Percentiles rank a stretch among this genome's conserved stretches.
Conservation (phyloP, 2,797 vertebrate genomes). For the Ctenopoma kingsleyae region DNA sequence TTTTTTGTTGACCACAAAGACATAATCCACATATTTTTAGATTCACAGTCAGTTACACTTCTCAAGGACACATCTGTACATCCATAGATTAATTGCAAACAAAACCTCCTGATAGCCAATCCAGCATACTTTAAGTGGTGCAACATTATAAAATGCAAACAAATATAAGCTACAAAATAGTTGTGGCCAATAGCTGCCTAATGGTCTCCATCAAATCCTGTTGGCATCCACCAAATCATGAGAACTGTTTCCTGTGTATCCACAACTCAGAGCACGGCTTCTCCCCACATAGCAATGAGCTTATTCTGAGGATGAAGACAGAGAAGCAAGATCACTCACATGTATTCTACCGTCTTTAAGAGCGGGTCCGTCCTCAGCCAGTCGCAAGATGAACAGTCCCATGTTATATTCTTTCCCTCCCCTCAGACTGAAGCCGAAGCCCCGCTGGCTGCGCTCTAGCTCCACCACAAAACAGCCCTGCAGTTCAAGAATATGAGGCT, state of each 20-base stretch:
- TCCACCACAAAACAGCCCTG: conserved; percentile 93
- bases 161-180: background rate
- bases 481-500: conserved; percentile 9
- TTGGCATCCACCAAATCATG: too few relatives aligned
- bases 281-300: background rate
- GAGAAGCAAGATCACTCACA: conserved; percentile 81
- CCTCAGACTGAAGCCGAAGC: conserved; percentile 97
- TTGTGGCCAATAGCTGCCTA: too few relatives aligned
- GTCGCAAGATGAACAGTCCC: conserved; percentile 96
- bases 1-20: too few relatives aligned
- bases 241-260: too few relatives aligned
- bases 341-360: conserved; percentile 94
- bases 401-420: conserved; percentile 99
- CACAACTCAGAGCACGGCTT: too few relatives aligned
- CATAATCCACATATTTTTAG: background rate
- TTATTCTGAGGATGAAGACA: background rate
- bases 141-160: background rate
- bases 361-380: conserved; percentile 96
- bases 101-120: background rate
- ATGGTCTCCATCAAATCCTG: too few relatives aligned
- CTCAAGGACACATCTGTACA: background rate
- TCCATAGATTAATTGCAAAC: background rate
- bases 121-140: background rate
- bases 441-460: conserved; percentile 92
- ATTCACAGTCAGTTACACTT: too few relatives aligned